Base-by-base conservation (phyloP, 2,113 vertebrate genomes). In the Misgurnus mizolepis region DNA sequence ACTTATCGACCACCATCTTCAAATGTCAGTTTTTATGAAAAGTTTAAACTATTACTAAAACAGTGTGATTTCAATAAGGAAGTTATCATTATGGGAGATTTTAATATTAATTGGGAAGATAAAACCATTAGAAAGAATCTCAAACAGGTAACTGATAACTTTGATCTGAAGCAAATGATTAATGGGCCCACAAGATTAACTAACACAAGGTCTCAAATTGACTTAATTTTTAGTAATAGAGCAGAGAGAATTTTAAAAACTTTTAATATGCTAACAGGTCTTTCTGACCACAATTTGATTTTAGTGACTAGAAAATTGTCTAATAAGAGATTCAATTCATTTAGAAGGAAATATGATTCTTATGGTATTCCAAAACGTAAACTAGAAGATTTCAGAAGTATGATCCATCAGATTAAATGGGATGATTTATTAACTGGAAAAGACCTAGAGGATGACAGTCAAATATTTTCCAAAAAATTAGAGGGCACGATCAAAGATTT, bases 131-230 rank as follows among this genome's bases (percentile, higher is more conserved):
- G 64, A 66, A 66, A 66, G 3, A n/a, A 66, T n/a, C 61, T 64
- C 11, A 64, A 64, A 64, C 61, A 64, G 61, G 10, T 39, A 64
- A 9, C 64, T 17, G 39, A n/a, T 41, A 14, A 41, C 3, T 65
- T 41, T 7, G 39, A 41, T 65, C 39, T 41, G 39, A 41, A 66
- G 3, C 15, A n/a, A 17, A 8, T 66, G 15, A 66, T n/a, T 41
- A 66, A 41, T 66, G 64, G 64, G 15, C 64, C 39, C 4, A 41
- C 64, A 66, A 66, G 15, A 66, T 41, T 66, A 66, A n/a, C 64
- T 66, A 41, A 66, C 14, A 39, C 62, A 66, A 66, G 40, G 14
- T 8, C 64, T 41, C 34, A 65, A 65, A 41, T 66, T 41, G 64
- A 41, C 41, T 41, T 41, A 7, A 66, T 41, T n/a, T 66, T 66